Conservation (phyloP, 2,113 vertebrate genomes). For the Trematomus loennbergii region DNA sequence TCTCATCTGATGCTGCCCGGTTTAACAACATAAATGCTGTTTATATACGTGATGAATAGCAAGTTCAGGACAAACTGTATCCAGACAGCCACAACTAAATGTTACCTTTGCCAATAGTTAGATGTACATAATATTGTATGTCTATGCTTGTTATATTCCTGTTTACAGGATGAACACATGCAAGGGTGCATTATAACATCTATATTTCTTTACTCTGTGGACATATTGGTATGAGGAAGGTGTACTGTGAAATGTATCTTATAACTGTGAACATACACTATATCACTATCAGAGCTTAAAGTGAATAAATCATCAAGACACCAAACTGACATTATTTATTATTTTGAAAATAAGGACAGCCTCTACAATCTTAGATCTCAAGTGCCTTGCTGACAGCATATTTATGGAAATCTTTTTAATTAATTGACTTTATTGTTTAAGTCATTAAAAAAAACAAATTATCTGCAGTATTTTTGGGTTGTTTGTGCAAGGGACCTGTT, state of each 20-base stretch:
- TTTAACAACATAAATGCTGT: constrained; percentile 8
- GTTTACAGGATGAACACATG: background rate
- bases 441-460: background rate
- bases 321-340: background rate
- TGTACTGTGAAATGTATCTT: background rate
- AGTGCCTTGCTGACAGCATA: background rate
- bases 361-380: too few species aligned
- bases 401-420: background rate
- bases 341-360: background rate
- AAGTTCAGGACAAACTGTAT: background rate
- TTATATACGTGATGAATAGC: background rate
- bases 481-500: background rate
- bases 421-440: background rate
- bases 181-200: background rate
- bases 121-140: background rate
- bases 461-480: background rate
- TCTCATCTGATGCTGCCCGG: constrained; percentile 22
- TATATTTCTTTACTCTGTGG: background rate
- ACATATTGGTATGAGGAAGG: background rate
- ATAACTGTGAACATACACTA: background rate
- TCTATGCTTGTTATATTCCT: background rate
- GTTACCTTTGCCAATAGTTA: background rate
- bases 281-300: background rate
- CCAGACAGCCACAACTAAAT: too few species aligned
- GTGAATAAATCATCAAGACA: background rate